Base-by-base conservation (phyloP, 2,797 vertebrate species). In the Argya squamiceps region DNA sequence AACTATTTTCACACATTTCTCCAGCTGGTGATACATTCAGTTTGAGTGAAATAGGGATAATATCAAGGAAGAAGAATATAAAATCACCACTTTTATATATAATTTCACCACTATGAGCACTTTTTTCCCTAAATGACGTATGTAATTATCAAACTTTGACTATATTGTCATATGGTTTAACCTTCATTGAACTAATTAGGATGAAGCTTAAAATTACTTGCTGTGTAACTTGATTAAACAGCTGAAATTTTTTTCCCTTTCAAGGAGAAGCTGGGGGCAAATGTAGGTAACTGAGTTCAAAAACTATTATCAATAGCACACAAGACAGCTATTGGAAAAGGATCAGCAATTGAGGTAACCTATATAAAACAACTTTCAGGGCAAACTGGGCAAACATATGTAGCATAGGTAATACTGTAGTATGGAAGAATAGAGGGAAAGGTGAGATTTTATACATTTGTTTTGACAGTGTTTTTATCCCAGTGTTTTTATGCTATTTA, bases 161-260 rank as follows among this genome's bases (percentile, higher is more conserved):
- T 97, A 85, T 95, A 75, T 65, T 84, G 73, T 97, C 87, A 64
- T 65, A 92, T 63, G 63, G 59, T 93, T 97, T 97, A 95, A 96
- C 70, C 85, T 97, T 93, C 95, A 96, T 96, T 96, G 83, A 96
- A 93, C 65, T 95, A 96, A 97, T 97, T 96, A 97, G 36, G 59
- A 75, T 73, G 69, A 93, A 84, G 32, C 63, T 95, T 93, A 84
- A 92, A 91, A 95, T 81, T 80, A 87, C 53, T 96, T 97, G 67
- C 62, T 89, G 83, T 84, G 70, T 92, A 93, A 77, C 55, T 86
- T 94, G 60, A 92, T 56, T 67, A 86, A 96, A 70, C 20, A 46
- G 43, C 36, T 95, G 32, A 26, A 93, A n/a, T 49, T 88, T 89
- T 76, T 76, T 92, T 78, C 43, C 17, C 15, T 74, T 92, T 77